phyloP scores from a whole-genome alignment of 2,797 vertebrate species.

The Hafferia zeledoni region DNA sequence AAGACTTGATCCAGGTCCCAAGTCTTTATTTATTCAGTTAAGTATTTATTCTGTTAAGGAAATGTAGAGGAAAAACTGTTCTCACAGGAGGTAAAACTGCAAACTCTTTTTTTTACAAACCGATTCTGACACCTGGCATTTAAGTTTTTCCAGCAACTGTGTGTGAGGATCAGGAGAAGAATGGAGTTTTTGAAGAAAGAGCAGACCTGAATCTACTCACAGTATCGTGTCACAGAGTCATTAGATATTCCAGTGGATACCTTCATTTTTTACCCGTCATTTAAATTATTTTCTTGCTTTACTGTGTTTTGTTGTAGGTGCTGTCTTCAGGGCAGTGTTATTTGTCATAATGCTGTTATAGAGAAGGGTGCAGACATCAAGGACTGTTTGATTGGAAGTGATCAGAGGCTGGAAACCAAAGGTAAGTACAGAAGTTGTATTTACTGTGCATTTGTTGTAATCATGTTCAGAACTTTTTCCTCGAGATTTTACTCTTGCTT shows the following conservation, averaged over 20 bases:
- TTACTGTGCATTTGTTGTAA: not conserved
- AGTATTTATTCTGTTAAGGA: slow-evolving; percentile 32
- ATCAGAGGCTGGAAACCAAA: slow-evolving; percentile 86
- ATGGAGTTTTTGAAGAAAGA: not conserved
- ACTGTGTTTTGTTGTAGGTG: slow-evolving; percentile 81
- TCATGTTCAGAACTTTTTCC: not conserved
- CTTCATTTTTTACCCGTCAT: not conserved
- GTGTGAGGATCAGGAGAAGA: not conserved
- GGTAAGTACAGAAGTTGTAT: slow-evolving; percentile 68
- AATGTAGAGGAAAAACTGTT: slow-evolving; percentile 20
- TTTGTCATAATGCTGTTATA: slow-evolving; percentile 91
- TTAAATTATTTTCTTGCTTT: not conserved
- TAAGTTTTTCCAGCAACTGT: not conserved
- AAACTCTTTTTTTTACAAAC: not conserved
- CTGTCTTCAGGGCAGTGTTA: slow-evolving; percentile 90
- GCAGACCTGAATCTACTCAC: not conserved
- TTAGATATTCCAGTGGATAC: not conserved
- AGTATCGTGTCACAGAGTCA: not conserved
- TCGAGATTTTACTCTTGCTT: not conserved
- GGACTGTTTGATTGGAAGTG: slow-evolving; percentile 92
- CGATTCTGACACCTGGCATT: not conserved
- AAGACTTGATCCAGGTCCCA: not conserved
- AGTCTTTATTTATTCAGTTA: slow-evolving; percentile 28
- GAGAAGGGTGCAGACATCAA: slow-evolving; percentile 92
- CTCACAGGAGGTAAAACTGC: slow-evolving; percentile 28